Conservation (phyloP, 2,888 invertebrate species). For the Patella pellucida region DNA sequence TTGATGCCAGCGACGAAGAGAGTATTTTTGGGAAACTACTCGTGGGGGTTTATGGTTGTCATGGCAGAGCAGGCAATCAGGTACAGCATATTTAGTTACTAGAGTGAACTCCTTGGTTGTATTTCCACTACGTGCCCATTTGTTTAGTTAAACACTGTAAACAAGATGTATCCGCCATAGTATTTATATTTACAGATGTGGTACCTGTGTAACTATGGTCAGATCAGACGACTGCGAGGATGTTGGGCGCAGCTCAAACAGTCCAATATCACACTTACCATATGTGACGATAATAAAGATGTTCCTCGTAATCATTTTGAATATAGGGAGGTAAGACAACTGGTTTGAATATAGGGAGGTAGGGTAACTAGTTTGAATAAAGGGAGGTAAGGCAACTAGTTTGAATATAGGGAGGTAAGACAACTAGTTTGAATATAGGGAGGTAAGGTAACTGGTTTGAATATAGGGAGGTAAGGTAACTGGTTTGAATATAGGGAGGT, state of each 20-base stretch:
- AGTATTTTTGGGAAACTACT: neutral
- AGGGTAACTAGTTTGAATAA: neutral
- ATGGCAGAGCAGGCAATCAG: neutral
- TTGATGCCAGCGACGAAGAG: neutral
- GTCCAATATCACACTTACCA: neutral
- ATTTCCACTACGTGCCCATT: too few relatives aligned
- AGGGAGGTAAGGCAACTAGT: neutral
- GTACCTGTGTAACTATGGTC: neutral
- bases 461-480: neutral
- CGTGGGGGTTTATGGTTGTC: neutral
- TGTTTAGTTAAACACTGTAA: too few relatives aligned
- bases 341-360: neutral
- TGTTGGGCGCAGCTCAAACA: neutral
- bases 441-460: neutral
- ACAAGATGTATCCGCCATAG: too few relatives aligned
- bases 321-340: neutral
- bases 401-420: neutral
- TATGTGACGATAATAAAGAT: neutral
- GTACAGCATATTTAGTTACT: neutral
- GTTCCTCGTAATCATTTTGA: neutral
- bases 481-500: neutral
- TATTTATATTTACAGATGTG: neutral
- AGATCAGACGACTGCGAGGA: neutral
- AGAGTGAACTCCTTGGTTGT: too few relatives aligned
- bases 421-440: neutral